These are phyloP conservation scores for Cephus pygmeus DNA, from an alignment of 2,888 invertebrate genomes.

Conservation along the genomic window DNA sequence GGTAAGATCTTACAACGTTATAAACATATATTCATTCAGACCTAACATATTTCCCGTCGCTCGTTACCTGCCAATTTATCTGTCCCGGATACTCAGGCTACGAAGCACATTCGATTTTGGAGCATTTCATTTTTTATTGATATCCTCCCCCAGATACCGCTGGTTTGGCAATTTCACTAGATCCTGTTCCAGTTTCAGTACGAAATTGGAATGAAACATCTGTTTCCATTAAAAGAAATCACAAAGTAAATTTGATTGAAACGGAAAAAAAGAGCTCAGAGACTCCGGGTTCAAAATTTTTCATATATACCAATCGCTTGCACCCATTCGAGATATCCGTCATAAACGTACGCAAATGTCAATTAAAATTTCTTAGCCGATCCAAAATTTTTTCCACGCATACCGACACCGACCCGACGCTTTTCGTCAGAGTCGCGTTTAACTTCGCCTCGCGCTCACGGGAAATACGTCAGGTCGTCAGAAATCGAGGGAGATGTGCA, in stretches of 20 bases:
- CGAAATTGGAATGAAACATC: not conserved
- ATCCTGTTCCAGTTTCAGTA: not conserved
- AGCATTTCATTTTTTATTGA: not conserved
- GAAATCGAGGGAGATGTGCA: constrained; percentile 64
- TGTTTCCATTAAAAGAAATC: not conserved
- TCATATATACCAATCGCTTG: not conserved
- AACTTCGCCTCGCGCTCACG: not conserved
- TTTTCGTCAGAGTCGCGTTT: not conserved
- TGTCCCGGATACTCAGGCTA: not conserved
- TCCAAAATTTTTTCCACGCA: not conserved
- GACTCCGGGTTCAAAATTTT: not conserved
- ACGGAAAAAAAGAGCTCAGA: not conserved
- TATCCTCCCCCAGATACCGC: not conserved
- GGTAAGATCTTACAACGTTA: constrained; percentile 59
- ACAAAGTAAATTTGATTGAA: not conserved
- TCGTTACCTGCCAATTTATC: not conserved
- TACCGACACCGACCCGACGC: not conserved
- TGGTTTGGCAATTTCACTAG: not conserved
- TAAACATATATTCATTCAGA: constrained; percentile 42
- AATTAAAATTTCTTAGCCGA: not conserved
- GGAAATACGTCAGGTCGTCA: constrained; percentile 50
- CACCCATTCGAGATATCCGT: not conserved
- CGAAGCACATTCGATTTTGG: not conserved
- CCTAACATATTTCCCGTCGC: constrained; percentile 39
- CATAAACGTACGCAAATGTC: not conserved